Base-by-base conservation (phyloP, 2,888 invertebrate species). In the Anorthoa munda region DNA sequence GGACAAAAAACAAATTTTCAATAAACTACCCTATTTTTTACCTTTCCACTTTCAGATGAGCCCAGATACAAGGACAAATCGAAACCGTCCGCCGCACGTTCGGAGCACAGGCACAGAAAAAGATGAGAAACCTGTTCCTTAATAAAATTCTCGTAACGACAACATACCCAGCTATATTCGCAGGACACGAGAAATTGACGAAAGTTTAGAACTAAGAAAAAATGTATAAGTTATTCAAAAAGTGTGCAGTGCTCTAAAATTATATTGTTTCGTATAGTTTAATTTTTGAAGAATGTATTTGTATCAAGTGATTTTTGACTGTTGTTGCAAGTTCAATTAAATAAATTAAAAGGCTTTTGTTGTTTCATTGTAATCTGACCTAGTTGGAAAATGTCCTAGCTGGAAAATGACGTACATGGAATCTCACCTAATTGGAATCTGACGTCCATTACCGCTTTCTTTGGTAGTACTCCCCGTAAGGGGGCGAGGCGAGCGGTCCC, bases 51-150 rank as follows among this genome's bases (percentile, higher is more conserved):
- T 91, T 1, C 92, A 96, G 96, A 95, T 51, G 94, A 93, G 67
- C 69, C 94, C 7, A 93, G 94, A 79, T 94, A 94, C 78, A 96
- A 95, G 77, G 95, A 94, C 9, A 95, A 95, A 75, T 83, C 94
- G 7, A 96, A 96, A 80, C 90, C 95, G 15, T 90, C 84, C 71
- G 94, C 88, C 2, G 94, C 95, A 26, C 93, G 93, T 4, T 95
- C 96, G 17, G 96, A 96, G 78, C 95, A 96, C 79, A 91, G 94
- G 67, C 96, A 93, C 80, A 91, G 94, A 76, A 96, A 95, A 86
- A 92, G 96, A 86, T 96, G 87, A 94, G 66, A 31, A 64, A 60
- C 65, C 58, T 12, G 18, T 21, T 45, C 15, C n/a, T 51, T 39
- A 0, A 73, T 63, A 67, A 83, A 85, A 79, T 79, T 82, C 46